Percentiles rank a stretch among this genome's conserved stretches.
phyloP scores from a whole-genome alignment of 64 coral and sea anemone genomes.

The Anthopleura sola region DNA sequence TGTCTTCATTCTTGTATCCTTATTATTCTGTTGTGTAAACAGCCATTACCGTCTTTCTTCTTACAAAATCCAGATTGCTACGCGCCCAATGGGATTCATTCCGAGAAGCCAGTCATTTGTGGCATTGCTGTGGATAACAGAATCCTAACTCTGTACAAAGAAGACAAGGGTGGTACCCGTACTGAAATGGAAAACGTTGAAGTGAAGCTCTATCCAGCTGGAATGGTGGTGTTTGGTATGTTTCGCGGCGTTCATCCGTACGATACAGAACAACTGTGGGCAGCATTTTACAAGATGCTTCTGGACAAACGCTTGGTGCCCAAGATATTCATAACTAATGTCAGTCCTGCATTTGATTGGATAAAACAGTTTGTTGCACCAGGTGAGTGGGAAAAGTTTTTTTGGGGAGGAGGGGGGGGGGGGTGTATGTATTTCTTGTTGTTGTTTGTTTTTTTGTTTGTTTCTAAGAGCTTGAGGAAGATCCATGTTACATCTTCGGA shows the following conservation, averaged over 20 bases:
- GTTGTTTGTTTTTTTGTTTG: too few species aligned
- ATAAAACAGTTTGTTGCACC: slow-evolving; percentile 50
- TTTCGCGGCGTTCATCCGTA: slow-evolving; percentile 41
- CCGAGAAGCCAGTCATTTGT: slow-evolving; percentile 71
- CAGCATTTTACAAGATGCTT: slow-evolving; percentile 68
- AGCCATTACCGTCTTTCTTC: too few species aligned
- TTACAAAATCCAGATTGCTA: slow-evolving; percentile 77
- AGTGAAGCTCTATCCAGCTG: slow-evolving; percentile 49
- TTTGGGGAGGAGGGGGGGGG: too few species aligned
- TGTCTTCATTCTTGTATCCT: too few species aligned
- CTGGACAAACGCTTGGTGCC: slow-evolving; percentile 48
- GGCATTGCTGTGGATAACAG: slow-evolving; percentile 55
- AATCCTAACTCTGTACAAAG: slow-evolving; percentile 53
- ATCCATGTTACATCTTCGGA: too few species aligned
- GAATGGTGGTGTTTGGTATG: slow-evolving; percentile 47
- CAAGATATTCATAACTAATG: slow-evolving; percentile 48
- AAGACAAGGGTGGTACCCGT: slow-evolving; percentile 18
- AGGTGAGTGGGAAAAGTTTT: slow-evolving; percentile 18
- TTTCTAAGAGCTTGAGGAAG: too few species aligned
- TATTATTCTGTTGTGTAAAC: too few species aligned
- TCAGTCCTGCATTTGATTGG: slow-evolving; percentile 74
- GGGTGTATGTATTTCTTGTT: too few species aligned
- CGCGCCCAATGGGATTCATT: slow-evolving; percentile 69
- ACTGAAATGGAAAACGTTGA: slow-evolving; percentile 70
- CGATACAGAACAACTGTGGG: slow-evolving; percentile 79